Evolutionary conservation across 2,888 invertebrate species (phyloP), one percentile per base, ranked within the genome.

Genomic region (Acleris emargana): DNA sequence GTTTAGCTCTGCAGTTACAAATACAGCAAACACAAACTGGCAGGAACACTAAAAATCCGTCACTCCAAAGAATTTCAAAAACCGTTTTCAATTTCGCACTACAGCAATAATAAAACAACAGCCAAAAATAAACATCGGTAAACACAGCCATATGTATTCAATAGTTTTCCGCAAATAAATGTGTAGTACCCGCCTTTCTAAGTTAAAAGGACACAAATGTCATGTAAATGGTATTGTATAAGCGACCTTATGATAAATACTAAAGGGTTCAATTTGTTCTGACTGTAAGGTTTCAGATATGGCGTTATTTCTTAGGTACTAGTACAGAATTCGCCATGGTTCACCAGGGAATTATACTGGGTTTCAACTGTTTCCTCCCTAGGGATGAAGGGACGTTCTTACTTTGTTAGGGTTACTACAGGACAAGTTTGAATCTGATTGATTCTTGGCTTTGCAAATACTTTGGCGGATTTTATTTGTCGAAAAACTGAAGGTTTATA

Each of bases 351-450:
- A 20, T 54, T n/a, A 16, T 20, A 42, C 42, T 38, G 38, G 38
- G 38, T 38, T 13, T 38, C 38, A 38, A 38, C 38, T 38, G 16
- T 54, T 16, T 3, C 16, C 16, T 57, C 57, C 57, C 43, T 6
- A 9, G 45, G 25, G 43, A 57, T n/a, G 32, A 45, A 25, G n/a
- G 17, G 45, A 45, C 57, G 22, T 43, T 7, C 18, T 25, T 17
- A 45, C 43, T 45, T 42, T 45, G 17, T 5, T 16, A 22, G 5
- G 2, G 51, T 42, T n/a, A 43, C 51, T 17, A 43, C 43, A 28
- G 7, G 50, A 45, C 62, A 32, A 64, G 52, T 47, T 51, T 43
- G 16, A 63, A 58, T 47, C 52, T 47, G 20, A 22, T 52, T n/a
- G 38, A 20, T 43, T 38, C 52, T 63, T 58, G 54, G 16, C 20